phyloP scores from a whole-genome alignment of 2,113 vertebrate species.

The Lophotis ruficrista region DNA sequence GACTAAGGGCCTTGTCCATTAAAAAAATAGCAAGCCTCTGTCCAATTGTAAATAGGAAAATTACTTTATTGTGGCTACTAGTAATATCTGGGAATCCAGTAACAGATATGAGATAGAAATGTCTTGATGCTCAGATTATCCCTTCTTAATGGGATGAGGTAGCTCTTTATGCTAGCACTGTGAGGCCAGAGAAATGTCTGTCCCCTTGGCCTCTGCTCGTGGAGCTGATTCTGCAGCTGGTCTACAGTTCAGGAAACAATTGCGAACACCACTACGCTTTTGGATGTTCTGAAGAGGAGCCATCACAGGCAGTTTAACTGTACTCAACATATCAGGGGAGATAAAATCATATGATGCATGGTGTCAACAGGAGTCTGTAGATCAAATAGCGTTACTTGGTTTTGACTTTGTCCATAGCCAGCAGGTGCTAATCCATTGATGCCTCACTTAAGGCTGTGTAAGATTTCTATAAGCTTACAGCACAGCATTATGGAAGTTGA shows the following conservation, averaged over 20 bases:
- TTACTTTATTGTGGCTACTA: background rate
- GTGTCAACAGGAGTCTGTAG: background rate
- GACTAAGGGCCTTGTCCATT: background rate
- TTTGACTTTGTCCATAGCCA: background rate
- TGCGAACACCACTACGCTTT: background rate
- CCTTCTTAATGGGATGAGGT: background rate
- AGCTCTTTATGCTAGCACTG: background rate
- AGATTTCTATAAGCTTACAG: background rate
- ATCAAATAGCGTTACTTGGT: background rate
- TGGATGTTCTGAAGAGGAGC: background rate
- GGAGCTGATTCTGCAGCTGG: background rate
- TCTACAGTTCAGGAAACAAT: background rate
- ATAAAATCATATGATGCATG: background rate
- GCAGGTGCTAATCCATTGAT: constrained; percentile 4
- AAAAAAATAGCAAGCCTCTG: background rate
- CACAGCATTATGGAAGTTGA: background rate
- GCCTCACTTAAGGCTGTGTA: background rate
- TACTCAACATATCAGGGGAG: background rate
- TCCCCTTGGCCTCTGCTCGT: background rate
- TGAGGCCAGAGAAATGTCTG: background rate
- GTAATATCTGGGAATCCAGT: background rate
- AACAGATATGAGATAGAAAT: background rate
- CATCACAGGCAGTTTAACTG: background rate
- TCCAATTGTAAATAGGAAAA: background rate
- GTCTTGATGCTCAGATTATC: background rate